These are phyloP conservation scores for Merluccius polli DNA, from an alignment of 2,797 vertebrate genomes.

Conservation along the genomic window DNA sequence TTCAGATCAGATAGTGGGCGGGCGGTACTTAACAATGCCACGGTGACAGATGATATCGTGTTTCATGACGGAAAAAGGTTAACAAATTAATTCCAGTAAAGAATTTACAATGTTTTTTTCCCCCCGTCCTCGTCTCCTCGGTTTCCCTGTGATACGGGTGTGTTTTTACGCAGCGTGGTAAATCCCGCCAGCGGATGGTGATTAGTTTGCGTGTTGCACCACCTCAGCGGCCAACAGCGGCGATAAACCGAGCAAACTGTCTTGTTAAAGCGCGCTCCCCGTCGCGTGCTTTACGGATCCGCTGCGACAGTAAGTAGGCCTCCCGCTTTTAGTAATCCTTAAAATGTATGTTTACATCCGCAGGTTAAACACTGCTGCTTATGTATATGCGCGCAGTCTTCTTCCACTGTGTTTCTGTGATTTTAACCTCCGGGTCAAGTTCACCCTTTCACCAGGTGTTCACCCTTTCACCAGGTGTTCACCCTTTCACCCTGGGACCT, in stretches of 20 bases:
- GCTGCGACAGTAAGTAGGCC: too few species aligned
- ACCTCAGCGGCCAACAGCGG: constrained; percentile 36
- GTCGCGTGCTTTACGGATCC: too few species aligned
- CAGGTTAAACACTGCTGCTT: too few species aligned
- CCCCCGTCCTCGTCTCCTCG: constrained; percentile 22
- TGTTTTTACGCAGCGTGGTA: not conserved
- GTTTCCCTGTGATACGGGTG: constrained; percentile 14
- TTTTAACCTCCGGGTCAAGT: too few species aligned
- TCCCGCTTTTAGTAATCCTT: too few species aligned
- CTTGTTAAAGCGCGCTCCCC: constrained; percentile 41
- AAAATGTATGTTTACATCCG: too few species aligned
- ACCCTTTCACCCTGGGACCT: too few species aligned
- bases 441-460: too few species aligned
- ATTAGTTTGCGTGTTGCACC: constrained; percentile 45
- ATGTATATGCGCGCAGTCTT: too few species aligned
- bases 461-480: too few species aligned
- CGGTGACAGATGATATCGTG: constrained; percentile 65
- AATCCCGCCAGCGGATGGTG: constrained; percentile 30
- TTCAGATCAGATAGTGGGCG: constrained; percentile 63
- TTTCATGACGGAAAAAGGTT: constrained; percentile 54
- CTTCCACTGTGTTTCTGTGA: too few species aligned
- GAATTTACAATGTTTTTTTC: constrained; percentile 15
- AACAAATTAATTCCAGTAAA: constrained; percentile 42
- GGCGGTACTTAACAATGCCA: constrained; percentile 65
- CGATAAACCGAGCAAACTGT: constrained; percentile 29